A percentile compares a stretch with the other conserved stretches of the same genome.
phyloP scores from a whole-genome alignment of 2,113 vertebrate species.

The Lamprologus sp. region DNA sequence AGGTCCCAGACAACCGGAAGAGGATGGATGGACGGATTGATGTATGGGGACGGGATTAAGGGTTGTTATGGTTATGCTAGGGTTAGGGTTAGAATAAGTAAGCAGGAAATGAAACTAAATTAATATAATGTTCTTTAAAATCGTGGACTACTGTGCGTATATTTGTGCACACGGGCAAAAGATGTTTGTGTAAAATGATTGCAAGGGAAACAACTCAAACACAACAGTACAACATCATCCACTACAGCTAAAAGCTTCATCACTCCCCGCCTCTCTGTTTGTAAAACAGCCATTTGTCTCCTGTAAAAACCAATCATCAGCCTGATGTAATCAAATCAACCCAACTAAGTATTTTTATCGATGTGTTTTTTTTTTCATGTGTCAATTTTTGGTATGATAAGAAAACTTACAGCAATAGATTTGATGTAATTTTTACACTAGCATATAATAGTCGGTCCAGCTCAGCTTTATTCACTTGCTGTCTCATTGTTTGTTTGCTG shows the following conservation, averaged over 20 bases:
- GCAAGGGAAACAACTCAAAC: background rate
- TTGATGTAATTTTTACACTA: background rate
- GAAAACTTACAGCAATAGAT: background rate
- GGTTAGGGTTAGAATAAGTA: background rate
- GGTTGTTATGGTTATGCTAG: background rate
- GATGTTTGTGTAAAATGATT: background rate
- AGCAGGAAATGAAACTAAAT: background rate
- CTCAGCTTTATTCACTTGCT: background rate
- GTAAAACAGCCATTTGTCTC: slow-evolving; percentile 32
- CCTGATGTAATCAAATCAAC: background rate
- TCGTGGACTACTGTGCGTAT: background rate
- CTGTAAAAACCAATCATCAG: background rate
- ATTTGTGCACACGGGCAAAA: background rate
- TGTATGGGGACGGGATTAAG: fast-evolving
- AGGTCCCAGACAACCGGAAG: background rate
- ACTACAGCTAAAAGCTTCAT: slow-evolving; percentile 17
- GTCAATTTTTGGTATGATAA: background rate
- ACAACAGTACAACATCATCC: slow-evolving; percentile 10
- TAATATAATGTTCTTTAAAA: background rate
- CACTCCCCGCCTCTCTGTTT: background rate
- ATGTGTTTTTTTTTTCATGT: background rate
- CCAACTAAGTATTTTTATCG: background rate
- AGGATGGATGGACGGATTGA: background rate
- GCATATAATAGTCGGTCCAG: background rate
- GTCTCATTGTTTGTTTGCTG: background rate